Base-by-base conservation (phyloP, 2,797 vertebrate genomes). In the Octomys mimax region DNA sequence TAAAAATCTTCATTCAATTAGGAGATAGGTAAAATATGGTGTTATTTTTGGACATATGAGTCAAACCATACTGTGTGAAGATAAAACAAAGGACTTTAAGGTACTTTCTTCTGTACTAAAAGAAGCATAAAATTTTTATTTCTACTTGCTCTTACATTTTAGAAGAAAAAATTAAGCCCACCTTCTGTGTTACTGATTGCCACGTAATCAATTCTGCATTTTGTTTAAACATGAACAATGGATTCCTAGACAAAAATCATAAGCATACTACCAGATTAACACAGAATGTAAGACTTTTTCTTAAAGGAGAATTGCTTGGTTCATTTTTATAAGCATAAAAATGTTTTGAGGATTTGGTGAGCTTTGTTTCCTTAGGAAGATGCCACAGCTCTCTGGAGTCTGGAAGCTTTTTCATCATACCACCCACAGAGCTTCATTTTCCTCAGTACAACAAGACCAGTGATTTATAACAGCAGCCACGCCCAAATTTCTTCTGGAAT, bases 371-470 rank as follows among this genome's bases (percentile, higher is more conserved):
- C 52, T 81, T 33, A 26, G 28, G 54, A 79, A 89, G 64, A 57
- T 12, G 2, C 11, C 6, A 5, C 33, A 22, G 52, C 42, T 77
- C 2, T 18, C 1, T 5, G 10, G 6, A 46, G 42, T 46, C 89
- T 92, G 92, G 95, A 70, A 84, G 79, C 9, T 1, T 46, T 75
- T 64, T 49, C 31, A 42, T 28, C 66, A n/a, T 86, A 28, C 96
- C 52, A 70, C 93, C 92, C 96, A 96, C 89, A 84, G 64, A 91
- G 87, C 36, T 64, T 46, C 49, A 61, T 84, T 91, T 87, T 52
- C 66, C 52, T 89, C 75, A 77, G 18, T 66, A 33, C 64, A 81
- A 85, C 0, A 9, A 89, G 77, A 77, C 70, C 39, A 64, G 26
- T 71, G 89, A 84, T 94, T 96, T 95, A 64, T 36, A 96, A 91